Evolutionary conservation across 2,888 invertebrate species (phyloP), one percentile per base, ranked within the genome.

Genomic region (Netelia fuscicornis): DNA sequence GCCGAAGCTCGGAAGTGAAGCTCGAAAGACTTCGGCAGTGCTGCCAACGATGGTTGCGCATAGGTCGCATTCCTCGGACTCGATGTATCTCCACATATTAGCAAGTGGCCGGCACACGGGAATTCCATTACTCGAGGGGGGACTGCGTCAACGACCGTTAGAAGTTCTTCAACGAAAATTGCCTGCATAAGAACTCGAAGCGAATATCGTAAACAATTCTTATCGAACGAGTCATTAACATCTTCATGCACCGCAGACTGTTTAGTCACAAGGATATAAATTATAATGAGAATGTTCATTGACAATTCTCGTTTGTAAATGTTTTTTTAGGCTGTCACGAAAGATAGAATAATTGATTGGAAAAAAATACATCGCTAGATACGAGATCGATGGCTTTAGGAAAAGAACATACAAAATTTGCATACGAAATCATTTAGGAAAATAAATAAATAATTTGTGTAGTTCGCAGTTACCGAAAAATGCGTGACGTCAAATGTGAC

Each of bases 41-140:
- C 48, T 48, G 48, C 13, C 13, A 48, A 48, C 48, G 10, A 48
- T 48, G 56, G 60, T 67, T 60, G 17, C 30, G 79, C 79, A 68
- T 70, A 65, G 74, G 48, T 78, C 30, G 79, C 60, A 80, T 84
- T 80, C 71, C 84, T 65, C 52, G 37, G 60, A 67, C 67, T 72
- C 76, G 71, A 84, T 80, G 65, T 52, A 52, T 77, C 58, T n/a
- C 8, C 52, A 37, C 25, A 23, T 79, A 83, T 80, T 70, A 71
- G 72, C 78, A 62, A 83, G 71, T 62, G 62, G 52, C 64, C 11
- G 20, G 58, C 60, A 44, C 58, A 42, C 23, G 52, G 72, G 60
- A 74, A 67, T 67, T 72, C 67, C 77, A 67, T 72, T 82, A 60
- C 23, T 25, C 17, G 58, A 10, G 58, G 48, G 70, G 6, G 37